Evolutionary conservation across 92 coral and sea anemone species (phyloP), one percentile per base, ranked within the genome.

Genomic region (Epizoanthus fatuus): DNA sequence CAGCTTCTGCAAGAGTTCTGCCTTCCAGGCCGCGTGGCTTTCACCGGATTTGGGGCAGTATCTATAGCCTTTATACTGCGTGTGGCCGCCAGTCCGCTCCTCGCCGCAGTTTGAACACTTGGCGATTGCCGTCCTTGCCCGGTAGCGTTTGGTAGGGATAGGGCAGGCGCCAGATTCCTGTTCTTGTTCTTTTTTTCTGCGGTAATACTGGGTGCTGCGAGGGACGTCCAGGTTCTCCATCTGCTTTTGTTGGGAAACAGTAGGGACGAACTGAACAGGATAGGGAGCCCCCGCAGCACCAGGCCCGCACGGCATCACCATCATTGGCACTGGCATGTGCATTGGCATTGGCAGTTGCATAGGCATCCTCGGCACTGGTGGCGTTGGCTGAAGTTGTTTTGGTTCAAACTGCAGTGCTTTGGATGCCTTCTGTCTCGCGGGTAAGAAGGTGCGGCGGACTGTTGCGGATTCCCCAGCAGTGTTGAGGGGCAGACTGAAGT

Each of bases 71-170:
- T n/a, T 63, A 17, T 67, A 81, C 57, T 81, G 86, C 7, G 5
- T 81, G 44, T 81, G 86, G 19, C 40, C 67, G 1, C 65, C 86
- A 11, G 76, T 68, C 45, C 86, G 63, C 17, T 45, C 19, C 14
- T 81, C 10, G 12, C 86, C 77, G 25, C 86, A 81, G 15, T 81
- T 81, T 0, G 76, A 47, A 37, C 86, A 81, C 47, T 81, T 81
- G 0, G 76, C 15, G 4, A 74, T 47, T 15, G 37, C 78, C 9
- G 64, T 49, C 42, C 86, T 59, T 22, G 69, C 47, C 19, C 20
- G 42, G 22, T 81, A 81, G 15, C 15, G 3, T 55, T 55, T 40
- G 44, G 44, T 5, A 3, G 44, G 44, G 5, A 40, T 40, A 40
- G 44, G 44, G 44, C 44, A 40, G 44, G 44, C 44, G 5, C 44